Conservation (phyloP, 2,888 invertebrate genomes). For the Diaprepes abbreviatus region DNA sequence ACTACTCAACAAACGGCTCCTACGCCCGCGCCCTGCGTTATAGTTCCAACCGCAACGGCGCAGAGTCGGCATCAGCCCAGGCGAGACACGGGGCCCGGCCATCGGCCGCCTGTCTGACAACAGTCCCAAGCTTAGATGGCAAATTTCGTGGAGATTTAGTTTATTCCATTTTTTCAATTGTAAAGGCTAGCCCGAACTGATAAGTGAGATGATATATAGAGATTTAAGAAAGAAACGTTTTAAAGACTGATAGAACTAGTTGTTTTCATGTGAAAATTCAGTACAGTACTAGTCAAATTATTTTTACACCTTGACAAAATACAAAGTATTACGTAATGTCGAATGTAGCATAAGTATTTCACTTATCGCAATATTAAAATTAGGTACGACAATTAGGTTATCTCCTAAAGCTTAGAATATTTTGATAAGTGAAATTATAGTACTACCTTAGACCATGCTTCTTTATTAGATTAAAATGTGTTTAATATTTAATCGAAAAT, state of each 20-base stretch:
- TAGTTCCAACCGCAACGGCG: slow-evolving; percentile 63
- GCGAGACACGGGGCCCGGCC: slow-evolving; percentile 53
- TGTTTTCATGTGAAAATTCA: slow-evolving; percentile 2
- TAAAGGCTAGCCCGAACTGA: slow-evolving; percentile 27
- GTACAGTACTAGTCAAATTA: slow-evolving; percentile 10
- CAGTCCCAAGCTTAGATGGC: slow-evolving; percentile 65
- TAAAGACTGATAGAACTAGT: slow-evolving; percentile 16
- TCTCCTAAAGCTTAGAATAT: too few species aligned
- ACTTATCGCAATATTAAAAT: too few species aligned
- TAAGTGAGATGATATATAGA: not conserved
- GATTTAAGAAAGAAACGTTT: not conserved
- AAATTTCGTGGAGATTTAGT: slow-evolving; percentile 60
- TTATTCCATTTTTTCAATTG: slow-evolving; percentile 51
- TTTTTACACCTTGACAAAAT: not conserved
- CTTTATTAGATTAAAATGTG: too few species aligned
- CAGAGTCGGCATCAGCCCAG: slow-evolving; percentile 55
- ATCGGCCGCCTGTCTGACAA: slow-evolving; percentile 66
- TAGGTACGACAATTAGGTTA: too few species aligned
- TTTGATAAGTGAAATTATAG: too few species aligned
- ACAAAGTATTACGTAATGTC: too few species aligned
- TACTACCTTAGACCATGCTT: too few species aligned
- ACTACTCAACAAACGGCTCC: slow-evolving; percentile 58
- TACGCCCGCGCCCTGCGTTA: slow-evolving; percentile 62
- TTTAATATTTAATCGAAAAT: too few species aligned
- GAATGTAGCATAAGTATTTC: too few species aligned